These are phyloP conservation scores for Ricordea florida DNA, from an alignment of 92 coral and sea anemone species.

Conservation along the genomic window DNA sequence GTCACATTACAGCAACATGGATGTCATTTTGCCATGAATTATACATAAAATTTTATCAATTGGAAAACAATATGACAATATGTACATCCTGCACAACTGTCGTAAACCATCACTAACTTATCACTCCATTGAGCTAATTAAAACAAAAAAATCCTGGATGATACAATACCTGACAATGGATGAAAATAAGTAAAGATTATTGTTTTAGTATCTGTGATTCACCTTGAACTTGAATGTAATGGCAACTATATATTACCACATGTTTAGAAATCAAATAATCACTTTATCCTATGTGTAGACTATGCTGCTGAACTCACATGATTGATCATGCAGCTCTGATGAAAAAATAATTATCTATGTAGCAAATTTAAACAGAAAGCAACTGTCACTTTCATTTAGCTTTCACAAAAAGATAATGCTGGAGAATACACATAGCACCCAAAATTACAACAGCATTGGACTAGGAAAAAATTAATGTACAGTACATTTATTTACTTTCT, in stretches of 20 bases:
- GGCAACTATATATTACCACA: conserved; percentile 36
- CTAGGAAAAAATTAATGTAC: conserved; percentile 4
- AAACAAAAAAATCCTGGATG: conserved; percentile 29
- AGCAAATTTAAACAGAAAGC: conserved; percentile 12
- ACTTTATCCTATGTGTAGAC: conserved; percentile 13
- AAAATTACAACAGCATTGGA: conserved; percentile 41
- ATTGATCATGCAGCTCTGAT: conserved; percentile 28
- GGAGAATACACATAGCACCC: conserved; percentile 17
- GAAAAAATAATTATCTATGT: conserved; percentile 17
- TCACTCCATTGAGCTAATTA: conserved; percentile 32
- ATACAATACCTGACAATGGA: conserved; percentile 32
- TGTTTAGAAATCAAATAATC: conserved; percentile 26
- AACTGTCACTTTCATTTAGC: conserved; percentile 19
- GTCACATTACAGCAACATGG: conserved; percentile 25
- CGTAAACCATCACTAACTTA: conserved; percentile 12
- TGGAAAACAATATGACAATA: conserved; percentile 28
- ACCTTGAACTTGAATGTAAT: conserved; percentile 13
- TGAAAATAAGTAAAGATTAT: conserved; percentile 34
- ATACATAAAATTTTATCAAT: conserved; percentile 16
- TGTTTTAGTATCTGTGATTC: conserved; percentile 20
- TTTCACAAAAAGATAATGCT: conserved; percentile 29
- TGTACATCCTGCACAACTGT: conserved; percentile 39
- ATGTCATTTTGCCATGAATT: conserved; percentile 33
- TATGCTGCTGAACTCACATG: conserved; percentile 37
- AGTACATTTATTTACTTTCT: conserved; percentile 32